Evolutionary conservation across 2,888 invertebrate genomes (phyloP).

Genomic region (Clepsis dumicolana): DNA sequence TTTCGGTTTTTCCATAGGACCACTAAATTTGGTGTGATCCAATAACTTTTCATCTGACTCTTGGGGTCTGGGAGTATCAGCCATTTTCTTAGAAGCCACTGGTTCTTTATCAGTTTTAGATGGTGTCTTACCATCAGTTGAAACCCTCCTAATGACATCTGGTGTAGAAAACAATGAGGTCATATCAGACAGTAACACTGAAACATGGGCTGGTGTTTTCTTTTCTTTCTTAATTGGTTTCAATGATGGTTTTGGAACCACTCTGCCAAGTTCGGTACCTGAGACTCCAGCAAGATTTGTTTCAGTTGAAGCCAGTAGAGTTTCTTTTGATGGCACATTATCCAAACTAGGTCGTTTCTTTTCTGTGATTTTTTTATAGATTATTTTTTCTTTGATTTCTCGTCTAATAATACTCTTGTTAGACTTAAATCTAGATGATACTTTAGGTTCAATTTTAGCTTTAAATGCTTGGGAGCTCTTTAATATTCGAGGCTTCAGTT

Average conservation of each 20-base stretch:
- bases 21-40: slow-evolving; percentile 48
- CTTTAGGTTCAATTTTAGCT: slow-evolving; percentile 63
- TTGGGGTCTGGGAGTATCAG: slow-evolving; percentile 46
- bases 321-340: slow-evolving; percentile 57
- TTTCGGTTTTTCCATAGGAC: slow-evolving; percentile 58
- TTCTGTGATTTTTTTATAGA: slow-evolving; percentile 64
- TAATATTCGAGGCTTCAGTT: slow-evolving; percentile 75
- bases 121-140: slow-evolving; percentile 79
- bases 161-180: slow-evolving; percentile 92
- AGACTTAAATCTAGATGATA: slow-evolving; percentile 65
- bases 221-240: slow-evolving; percentile 80
- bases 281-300: slow-evolving; percentile 52
- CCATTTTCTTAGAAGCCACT: slow-evolving; percentile 56
- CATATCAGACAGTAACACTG: slow-evolving; percentile 85
- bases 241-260: slow-evolving; percentile 73
- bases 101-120: slow-evolving; percentile 82
- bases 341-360: slow-evolving; percentile 63
- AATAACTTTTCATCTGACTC: slow-evolving; percentile 53
- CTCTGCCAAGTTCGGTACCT: slow-evolving; percentile 67
- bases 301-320: slow-evolving; percentile 58
- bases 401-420: slow-evolving; percentile 65
- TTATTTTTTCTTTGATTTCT: slow-evolving; percentile 73
- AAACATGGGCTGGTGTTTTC: slow-evolving; percentile 87
- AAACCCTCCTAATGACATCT: slow-evolving; percentile 91
- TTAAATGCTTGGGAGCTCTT: slow-evolving; percentile 63